Percentiles rank a stretch among this genome's conserved stretches.
Conservation (phyloP, 2,113 vertebrate genomes). For the Siphamia tubifer region DNA sequence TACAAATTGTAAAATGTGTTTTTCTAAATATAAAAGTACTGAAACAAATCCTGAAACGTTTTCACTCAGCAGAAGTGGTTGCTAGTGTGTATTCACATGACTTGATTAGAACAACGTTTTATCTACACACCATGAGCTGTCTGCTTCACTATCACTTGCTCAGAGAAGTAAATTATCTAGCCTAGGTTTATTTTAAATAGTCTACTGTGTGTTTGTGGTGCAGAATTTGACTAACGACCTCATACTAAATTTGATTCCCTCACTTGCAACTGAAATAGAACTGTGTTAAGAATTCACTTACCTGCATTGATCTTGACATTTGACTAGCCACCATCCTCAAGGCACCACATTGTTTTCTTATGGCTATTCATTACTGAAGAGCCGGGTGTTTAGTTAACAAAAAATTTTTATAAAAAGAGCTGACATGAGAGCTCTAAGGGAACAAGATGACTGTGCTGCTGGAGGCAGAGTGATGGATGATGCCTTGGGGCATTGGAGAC, state of each 20-base stretch:
- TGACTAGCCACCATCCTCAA: not conserved
- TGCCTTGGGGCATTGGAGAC: conserved; percentile 46
- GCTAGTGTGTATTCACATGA: not conserved
- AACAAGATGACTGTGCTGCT: conserved; percentile 43
- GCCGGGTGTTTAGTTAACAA: conserved; percentile 45
- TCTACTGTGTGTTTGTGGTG: not conserved
- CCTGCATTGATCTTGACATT: conserved; percentile 10
- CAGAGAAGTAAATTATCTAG: not conserved
- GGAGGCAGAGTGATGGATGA: conserved; percentile 60
- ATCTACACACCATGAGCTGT: not conserved
- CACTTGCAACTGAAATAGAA: not conserved
- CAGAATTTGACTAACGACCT: not conserved
- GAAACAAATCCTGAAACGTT: no score
- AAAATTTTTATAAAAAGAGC: conserved; percentile 6
- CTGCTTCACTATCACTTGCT: not conserved
- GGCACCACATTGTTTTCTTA: conserved; percentile 21
- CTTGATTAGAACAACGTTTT: no score
- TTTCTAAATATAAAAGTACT: no score
- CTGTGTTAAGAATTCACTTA: not conserved
- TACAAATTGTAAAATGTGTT: no score
- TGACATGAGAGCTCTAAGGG: conserved; percentile 29
- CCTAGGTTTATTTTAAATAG: not conserved
- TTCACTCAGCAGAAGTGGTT: no score
- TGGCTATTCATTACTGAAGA: conserved; percentile 32
- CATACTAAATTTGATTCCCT: not conserved